Conservation (phyloP, 2,797 vertebrate species). For the Lepidocolaptes lacrymiger region DNA sequence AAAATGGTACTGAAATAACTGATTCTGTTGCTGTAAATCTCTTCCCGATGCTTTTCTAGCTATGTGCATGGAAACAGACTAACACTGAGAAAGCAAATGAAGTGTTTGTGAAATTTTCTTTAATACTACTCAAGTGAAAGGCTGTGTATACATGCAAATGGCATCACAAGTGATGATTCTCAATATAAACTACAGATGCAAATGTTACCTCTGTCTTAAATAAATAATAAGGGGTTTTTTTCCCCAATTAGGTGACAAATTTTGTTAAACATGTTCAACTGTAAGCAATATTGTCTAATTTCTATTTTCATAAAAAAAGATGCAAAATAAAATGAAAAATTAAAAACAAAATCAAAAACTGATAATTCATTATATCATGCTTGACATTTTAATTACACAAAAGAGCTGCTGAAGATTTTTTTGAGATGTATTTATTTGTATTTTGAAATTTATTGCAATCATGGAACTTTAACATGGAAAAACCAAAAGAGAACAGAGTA, state of each 20-base stretch:
- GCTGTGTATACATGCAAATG: background rate
- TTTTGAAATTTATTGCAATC: background rate
- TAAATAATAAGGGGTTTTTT: accelerated
- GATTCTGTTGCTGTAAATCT: background rate
- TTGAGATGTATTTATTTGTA: background rate
- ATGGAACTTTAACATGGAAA: background rate
- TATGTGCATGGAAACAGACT: background rate
- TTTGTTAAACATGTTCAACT: background rate
- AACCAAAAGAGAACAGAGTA: background rate
- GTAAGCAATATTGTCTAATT: background rate
- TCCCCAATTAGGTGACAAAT: background rate
- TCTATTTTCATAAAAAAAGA: background rate
- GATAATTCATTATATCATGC: background rate
- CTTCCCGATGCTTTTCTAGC: background rate
- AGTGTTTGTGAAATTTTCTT: background rate
- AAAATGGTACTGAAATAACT: background rate
- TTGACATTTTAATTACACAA: background rate
- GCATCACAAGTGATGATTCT: background rate
- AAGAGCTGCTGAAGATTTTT: background rate
- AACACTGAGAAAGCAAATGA: background rate
- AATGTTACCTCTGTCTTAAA: background rate
- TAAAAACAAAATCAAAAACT: background rate
- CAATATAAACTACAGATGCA: background rate
- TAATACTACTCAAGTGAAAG: background rate
- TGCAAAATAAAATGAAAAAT: background rate